Conservation (phyloP, 1,140 invertebrate genomes). For the Ruditapes philippinarum region DNA sequence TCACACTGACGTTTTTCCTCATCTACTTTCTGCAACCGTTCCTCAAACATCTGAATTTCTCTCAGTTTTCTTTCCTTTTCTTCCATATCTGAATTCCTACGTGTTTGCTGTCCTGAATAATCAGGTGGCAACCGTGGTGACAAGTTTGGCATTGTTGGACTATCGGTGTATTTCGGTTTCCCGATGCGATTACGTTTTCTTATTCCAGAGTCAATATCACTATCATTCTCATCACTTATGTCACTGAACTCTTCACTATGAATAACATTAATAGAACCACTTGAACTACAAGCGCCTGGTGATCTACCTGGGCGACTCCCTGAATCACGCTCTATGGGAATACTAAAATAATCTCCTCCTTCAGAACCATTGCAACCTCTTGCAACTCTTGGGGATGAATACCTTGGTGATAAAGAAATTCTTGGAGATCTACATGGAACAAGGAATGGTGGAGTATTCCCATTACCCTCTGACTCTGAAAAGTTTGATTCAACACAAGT, state of each 20-base stretch:
- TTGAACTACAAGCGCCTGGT: constrained; percentile 35
- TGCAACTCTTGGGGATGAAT: not conserved
- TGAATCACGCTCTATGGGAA: not conserved
- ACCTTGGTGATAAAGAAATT: constrained; percentile 30
- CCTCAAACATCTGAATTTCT: constrained; percentile 51
- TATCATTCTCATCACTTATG: constrained; percentile 71
- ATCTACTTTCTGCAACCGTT: not conserved
- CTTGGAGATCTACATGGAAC: constrained; percentile 56
- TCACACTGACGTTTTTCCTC: not conserved
- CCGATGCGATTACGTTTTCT: not conserved
- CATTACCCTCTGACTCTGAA: not conserved
- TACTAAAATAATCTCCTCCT: constrained; percentile 17
- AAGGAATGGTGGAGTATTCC: constrained; percentile 38
- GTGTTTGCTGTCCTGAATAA: not conserved
- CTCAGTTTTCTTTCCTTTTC: constrained; percentile 40
- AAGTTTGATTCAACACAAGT: not conserved
- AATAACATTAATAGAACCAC: constrained; percentile 69
- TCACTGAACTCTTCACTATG: constrained; percentile 73
- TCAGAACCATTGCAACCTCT: not conserved
- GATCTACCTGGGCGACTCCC: not conserved
- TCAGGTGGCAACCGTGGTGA: not conserved
- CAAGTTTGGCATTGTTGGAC: constrained; percentile 19
- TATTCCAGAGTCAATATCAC: not conserved
- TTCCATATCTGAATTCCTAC: not conserved
- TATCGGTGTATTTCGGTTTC: constrained; percentile 18